Evolutionary conservation across 2,888 invertebrate species (phyloP), one percentile per base, ranked within the genome.

Genomic region (Epinotia brunnichana): DNA sequence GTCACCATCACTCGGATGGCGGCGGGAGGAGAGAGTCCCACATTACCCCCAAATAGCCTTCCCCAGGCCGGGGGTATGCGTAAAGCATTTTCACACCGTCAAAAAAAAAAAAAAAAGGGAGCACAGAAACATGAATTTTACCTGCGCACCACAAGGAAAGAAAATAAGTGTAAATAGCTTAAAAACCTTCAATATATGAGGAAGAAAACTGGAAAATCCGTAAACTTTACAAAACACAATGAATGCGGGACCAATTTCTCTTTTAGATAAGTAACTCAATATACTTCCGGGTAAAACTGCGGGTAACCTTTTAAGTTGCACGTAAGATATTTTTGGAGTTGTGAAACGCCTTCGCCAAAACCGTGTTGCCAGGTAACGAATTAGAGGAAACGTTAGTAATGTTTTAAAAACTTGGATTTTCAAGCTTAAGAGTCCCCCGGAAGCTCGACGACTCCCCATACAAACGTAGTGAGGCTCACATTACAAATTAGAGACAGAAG

Each of bases 241-340:
- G n/a, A 61, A 48, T 62, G 24, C 3, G n/a, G 44, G 24, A n/a
- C 24, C n/a, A 48, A 7, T 29, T n/a, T 7, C 7, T 29, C 35
- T 35, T 29, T 48, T 24, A n/a, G 21, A 24, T 24, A n/a, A 19
- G 62, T 24, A 62, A 24, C n/a, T 48, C 62, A 48, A 62, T 48
- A 17, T n/a, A n/a, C 15, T 4, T 10, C n/a, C 48, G 3, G 15
- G 9, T 15, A 41, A 19, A 21, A 48, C 62, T n/a, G 19, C 15
- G 19, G 60, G 7, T 44, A 62, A 29, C 48, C 29, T 62, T 48
- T 35, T 53, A 35, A 51, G 17, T 19, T 17, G 17, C n/a, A 11
- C 48, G n/a, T 19, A 44, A 15, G 21, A n/a, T 21, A 61, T 44
- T 44, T 44, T 24, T 61, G 15, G 3, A 15, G 61, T 21, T 35